Percentiles rank a stretch among this genome's conserved stretches.
Conservation (phyloP, 2,113 vertebrate species). For the Lophura nycthemera region DNA sequence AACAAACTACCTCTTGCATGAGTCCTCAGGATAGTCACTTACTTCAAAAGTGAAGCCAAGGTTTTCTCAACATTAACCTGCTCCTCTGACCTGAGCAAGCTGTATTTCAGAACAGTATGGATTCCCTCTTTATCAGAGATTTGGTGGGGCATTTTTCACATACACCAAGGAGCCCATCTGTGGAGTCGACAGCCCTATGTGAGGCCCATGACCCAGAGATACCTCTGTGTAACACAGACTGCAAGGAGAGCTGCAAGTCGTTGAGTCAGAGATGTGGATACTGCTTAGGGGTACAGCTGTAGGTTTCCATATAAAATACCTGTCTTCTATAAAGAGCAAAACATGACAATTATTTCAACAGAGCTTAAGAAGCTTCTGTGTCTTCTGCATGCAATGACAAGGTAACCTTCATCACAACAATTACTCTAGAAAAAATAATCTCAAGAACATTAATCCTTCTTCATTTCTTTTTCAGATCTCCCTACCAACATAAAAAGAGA, state of each 20-base stretch:
- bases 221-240: not conserved
- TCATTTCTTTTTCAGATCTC: not conserved
- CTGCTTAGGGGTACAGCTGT: rapidly evolving
- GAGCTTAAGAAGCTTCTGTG: not conserved
- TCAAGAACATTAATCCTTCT: not conserved
- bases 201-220: not conserved
- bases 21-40: not conserved
- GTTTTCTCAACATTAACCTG: not conserved
- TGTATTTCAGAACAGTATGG: not conserved
- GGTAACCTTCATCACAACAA: not conserved
- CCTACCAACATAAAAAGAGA: not conserved
- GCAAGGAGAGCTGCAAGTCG: not conserved
- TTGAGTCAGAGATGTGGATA: rapidly evolving
- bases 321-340: not conserved
- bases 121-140: rapidly evolving
- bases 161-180: not conserved
- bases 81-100: not conserved
- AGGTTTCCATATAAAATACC: not conserved
- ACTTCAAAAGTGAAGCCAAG: not conserved
- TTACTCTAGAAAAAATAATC: not conserved
- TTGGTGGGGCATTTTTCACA: not conserved
- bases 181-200: rapidly evolving
- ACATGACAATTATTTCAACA: not conserved
- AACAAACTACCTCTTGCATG: rapidly evolving
- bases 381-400: not conserved